Conservation (phyloP, 2,113 vertebrate genomes). For the Bagarius yarrelli region DNA sequence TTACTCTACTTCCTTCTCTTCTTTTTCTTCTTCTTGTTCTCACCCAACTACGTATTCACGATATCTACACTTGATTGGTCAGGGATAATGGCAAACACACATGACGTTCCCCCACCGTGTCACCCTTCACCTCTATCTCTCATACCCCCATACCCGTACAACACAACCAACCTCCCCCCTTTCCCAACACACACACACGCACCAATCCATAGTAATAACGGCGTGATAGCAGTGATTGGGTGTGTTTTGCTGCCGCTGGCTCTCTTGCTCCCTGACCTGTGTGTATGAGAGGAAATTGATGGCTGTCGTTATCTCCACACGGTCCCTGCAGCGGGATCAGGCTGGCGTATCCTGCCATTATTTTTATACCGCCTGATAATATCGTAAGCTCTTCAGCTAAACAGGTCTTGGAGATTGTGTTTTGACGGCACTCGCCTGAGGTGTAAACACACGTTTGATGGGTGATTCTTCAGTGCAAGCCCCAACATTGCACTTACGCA, state of each 20-base stretch:
- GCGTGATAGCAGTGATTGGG: slow-evolving; percentile 21
- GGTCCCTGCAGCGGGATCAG: slow-evolving; percentile 36
- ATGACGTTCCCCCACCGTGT: not conserved
- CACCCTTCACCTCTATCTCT: not conserved
- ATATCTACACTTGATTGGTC: not conserved
- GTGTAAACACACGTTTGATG: slow-evolving; percentile 27
- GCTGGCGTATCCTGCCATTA: slow-evolving; percentile 15
- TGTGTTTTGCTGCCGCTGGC: slow-evolving; percentile 32
- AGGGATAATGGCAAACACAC: not conserved
- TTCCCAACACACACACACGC: not conserved
- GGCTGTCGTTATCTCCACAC: slow-evolving; percentile 38
- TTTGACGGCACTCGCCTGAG: slow-evolving; percentile 8
- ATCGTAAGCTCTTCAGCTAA: slow-evolving; percentile 36
- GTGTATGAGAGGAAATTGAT: slow-evolving; percentile 33
- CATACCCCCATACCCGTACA: not conserved
- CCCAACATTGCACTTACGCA: not conserved
- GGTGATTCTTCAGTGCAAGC: slow-evolving; percentile 19
- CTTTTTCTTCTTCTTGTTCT: not conserved
- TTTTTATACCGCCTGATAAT: slow-evolving; percentile 26
- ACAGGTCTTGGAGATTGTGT: slow-evolving; percentile 35
- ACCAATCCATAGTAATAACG: slow-evolving; percentile 35
- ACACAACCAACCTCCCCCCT: not conserved
- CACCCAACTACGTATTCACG: not conserved
- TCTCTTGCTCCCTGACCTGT: slow-evolving; percentile 31
- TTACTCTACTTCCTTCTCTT: too few species aligned